Base-by-base conservation (phyloP, 1,140 invertebrate genomes). In the Zeugodacus cucurbitae region DNA sequence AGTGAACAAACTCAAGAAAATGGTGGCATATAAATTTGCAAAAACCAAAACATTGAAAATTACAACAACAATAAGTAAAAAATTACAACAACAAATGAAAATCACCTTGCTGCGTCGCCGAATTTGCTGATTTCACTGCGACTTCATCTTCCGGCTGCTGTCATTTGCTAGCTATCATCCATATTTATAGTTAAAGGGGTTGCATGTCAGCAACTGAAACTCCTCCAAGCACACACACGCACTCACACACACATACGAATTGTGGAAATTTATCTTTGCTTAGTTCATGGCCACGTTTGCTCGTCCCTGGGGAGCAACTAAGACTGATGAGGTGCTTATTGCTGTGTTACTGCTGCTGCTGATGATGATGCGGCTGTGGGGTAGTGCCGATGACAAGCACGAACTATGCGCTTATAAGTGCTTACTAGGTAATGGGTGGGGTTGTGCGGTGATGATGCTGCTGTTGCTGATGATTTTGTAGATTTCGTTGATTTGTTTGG, bases 301-400 rank as follows among this genome's bases (percentile, higher is more conserved):
- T 82, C 26, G 41, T 82, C 74, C 74, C 74, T 82, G n/a, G 74
- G 74, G 74, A 48, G 74, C 74, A 82, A 82, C 74, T 82, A 82
- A 82, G 74, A 48, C 74, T 48, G 74, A 82, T 82, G 74, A 82
- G 74, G 74, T 82, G 74, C 74, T 82, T 82, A 82, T 82, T 82
- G 74, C 70, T 22, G 37, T 20, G 48, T n/a, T n/a, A n/a, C 32
- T 74, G 14, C 70, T 78, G 22, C 32, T 44, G 37, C 32, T 37
- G 44, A 1, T 48, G 37, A 26, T 48, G 74, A 78, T 37, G 67
- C 2, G 37, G 1, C 48, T n/a, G n/a, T 14, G 74, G 8, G n/a
- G 26, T 82, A 20, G 44, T 82, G 41, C n/a, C 74, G n/a, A 82
- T 82, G 74, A 82, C 74, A 82, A 82, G 44, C 41, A 41, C n/a